Conservation (phyloP, 2,888 invertebrate genomes). For the Dicyrtomina minuta region DNA sequence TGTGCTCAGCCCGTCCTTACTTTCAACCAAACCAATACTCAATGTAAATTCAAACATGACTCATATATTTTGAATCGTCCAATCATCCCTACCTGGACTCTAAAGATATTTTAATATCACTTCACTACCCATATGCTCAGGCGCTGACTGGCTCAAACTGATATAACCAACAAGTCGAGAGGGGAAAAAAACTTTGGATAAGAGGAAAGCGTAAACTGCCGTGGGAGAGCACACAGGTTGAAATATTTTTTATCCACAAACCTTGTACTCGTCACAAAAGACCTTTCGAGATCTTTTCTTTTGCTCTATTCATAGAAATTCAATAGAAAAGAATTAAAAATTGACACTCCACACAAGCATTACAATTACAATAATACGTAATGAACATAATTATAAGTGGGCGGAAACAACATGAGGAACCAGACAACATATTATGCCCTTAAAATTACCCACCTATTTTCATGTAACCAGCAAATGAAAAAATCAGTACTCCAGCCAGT, state of each 20-base stretch:
- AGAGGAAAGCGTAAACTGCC: too few relatives aligned
- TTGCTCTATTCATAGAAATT: constrained; percentile 37
- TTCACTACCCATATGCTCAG: too few relatives aligned
- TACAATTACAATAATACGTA: constrained; percentile 34
- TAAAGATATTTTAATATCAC: too few relatives aligned
- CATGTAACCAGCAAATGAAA: constrained; percentile 1
- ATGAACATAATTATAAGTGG: constrained; percentile 26
- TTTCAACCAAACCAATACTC: too few relatives aligned
- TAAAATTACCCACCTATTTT: constrained; percentile 18
- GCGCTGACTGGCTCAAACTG: too few relatives aligned
- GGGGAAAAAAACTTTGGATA: too few relatives aligned
- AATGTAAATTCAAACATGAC: too few relatives aligned
- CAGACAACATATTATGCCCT: constrained; percentile 11
- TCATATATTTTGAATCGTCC: too few relatives aligned
- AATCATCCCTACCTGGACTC: too few relatives aligned
- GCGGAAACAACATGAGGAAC: constrained; percentile 1
- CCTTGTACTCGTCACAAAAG: constrained; percentile 26
- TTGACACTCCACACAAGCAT: constrained; percentile 48
- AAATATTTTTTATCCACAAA: constrained; percentile 25
- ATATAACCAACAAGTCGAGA: too few relatives aligned
- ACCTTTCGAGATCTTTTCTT: constrained; percentile 25
- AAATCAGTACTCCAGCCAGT: background rate
- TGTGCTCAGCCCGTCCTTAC: too few relatives aligned
- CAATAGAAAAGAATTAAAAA: constrained; percentile 48
- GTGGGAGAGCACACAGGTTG: constrained; percentile 26